phyloP scores from a whole-genome alignment of 2,888 invertebrate genomes.

The Luperina nickerlii region DNA sequence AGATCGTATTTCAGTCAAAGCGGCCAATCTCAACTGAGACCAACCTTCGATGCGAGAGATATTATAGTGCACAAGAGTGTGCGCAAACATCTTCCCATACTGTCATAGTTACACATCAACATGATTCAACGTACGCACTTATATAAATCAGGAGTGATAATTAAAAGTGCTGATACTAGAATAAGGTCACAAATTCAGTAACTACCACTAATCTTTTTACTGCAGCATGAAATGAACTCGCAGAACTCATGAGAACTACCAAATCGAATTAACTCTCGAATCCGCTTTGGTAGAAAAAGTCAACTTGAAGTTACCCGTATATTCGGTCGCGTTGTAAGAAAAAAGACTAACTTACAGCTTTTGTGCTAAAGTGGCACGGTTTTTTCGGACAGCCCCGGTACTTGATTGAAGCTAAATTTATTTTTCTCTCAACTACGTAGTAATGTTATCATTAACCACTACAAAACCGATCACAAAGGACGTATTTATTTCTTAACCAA shows the following conservation, averaged over 20 bases:
- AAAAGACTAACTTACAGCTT: neutral
- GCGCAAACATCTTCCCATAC: too few species aligned
- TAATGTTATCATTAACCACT: too few species aligned
- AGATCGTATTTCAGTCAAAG: neutral
- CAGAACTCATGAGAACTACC: neutral
- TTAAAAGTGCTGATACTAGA: neutral
- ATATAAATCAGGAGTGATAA: neutral
- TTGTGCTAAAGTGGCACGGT: neutral
- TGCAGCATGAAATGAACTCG: neutral
- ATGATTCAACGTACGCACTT: neutral
- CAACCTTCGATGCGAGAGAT: too few species aligned
- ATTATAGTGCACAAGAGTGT: too few species aligned
- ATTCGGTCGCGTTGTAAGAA: neutral
- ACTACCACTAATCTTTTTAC: neutral
- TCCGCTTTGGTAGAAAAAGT: neutral
- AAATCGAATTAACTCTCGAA: neutral
- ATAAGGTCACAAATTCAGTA: neutral
- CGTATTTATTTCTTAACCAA: too few species aligned
- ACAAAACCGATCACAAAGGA: too few species aligned
- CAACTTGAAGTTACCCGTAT: neutral
- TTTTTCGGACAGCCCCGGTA: neutral
- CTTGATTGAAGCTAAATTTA: neutral
- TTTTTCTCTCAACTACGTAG: too few species aligned
- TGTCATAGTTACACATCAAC: too few species aligned
- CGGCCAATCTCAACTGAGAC: too few species aligned